Evolutionary conservation across 2,113 vertebrate species (phyloP), one percentile per base, ranked within the genome.

Genomic region (Dipodomys stephensi): DNA sequence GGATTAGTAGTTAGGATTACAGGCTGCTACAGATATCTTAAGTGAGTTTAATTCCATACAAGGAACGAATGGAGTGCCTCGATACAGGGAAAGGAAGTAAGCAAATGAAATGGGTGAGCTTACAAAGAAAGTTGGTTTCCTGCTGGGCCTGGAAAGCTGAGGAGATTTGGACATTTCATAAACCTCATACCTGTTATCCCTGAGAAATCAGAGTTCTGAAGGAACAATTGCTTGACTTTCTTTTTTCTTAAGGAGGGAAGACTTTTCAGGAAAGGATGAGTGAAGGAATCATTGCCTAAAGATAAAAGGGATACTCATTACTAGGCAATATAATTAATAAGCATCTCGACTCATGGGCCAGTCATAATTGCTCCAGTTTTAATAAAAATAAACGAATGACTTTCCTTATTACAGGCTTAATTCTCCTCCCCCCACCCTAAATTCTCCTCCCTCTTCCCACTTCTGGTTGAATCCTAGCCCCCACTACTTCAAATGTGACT

Each of bases 231-330:
- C 30, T 79, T 53, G 12, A 11, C 30, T 85, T 96, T 88, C 15
- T 12, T 49, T 49, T 49, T 49, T 67, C 11, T 74, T 83, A 68
- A 74, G 90, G 23, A 44, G 6, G 6, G 28, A 93, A 87, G 32
- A 10, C 20, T 77, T 87, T 87, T 80, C 44, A 87, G 8, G 10
- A 81, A 3, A 89, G 30, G 11, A 13, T 49, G 27, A 16, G 18
- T 57, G 4, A 92, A 83, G 16, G 30, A 82, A n/a, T 74, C 39
- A 90, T 94, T 85, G 74, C 78, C 78, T 82, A 11, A 84, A 68
- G 23, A 19, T 49, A 19, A 91, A 92, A 91, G 1, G 30, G 16
- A 53, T 7, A 73, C 8, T 7, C 27, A 64, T 87, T 74, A 65
- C 16, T 20, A 83, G 46, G 39, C n/a, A 81, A 82, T 30, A 39